Evolutionary conservation across 2,113 vertebrate species (phyloP).

Genomic region (Telmatochromis brichardi): DNA sequence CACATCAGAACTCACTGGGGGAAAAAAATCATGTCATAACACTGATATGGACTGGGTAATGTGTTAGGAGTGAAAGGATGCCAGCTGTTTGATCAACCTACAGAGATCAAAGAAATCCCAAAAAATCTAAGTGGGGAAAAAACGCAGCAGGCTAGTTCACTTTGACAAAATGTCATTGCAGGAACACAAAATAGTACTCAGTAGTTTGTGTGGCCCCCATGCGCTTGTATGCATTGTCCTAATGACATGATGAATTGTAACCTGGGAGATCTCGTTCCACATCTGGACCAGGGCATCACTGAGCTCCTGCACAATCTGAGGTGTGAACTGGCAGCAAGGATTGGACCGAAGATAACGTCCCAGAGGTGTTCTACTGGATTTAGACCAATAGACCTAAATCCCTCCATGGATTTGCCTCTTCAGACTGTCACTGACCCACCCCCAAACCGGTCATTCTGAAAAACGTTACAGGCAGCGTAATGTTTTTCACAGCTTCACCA

Average conservation of each 20-base stretch:
- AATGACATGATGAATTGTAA: neutral
- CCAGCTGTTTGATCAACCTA: neutral
- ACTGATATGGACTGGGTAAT: neutral
- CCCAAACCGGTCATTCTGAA: neutral
- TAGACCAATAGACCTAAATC: neutral
- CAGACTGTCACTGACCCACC: neutral
- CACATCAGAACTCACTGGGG: neutral
- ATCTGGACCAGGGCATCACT: neutral
- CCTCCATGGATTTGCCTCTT: neutral
- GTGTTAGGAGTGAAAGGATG: neutral
- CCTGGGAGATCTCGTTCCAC: neutral
- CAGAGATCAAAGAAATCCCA: neutral
- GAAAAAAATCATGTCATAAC: rapidly evolving
- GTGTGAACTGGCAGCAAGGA: neutral
- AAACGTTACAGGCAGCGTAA: neutral
- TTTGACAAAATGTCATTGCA: neutral
- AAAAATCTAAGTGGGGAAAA: neutral
- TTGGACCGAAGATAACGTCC: neutral
- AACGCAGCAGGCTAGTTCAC: neutral
- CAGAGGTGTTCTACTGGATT: neutral
- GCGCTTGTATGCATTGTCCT: neutral
- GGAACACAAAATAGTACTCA: neutral
- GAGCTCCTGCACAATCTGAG: neutral
- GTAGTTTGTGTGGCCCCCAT: neutral
- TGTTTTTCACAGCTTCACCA: neutral